Conservation (phyloP, 2,797 vertebrate species). For the Huso huso region DNA sequence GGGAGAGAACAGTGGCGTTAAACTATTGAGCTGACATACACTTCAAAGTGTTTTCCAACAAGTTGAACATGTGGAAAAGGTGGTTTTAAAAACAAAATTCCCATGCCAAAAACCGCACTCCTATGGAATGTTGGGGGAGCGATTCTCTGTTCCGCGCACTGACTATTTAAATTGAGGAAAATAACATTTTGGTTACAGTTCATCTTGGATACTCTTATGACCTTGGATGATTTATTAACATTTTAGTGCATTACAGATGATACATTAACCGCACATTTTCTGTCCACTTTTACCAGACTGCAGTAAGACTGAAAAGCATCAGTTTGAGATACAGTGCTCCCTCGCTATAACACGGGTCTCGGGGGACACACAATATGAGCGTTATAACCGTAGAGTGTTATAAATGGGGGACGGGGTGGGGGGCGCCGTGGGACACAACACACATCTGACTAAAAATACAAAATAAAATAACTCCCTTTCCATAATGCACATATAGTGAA, state of each 20-base stretch:
- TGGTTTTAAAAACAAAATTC: neutral
- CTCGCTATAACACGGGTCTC: too few relatives aligned
- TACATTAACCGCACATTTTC: too few relatives aligned
- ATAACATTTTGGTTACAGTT: neutral
- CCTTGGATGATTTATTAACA: neutral
- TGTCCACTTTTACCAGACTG: too few relatives aligned
- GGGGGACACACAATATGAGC: too few relatives aligned
- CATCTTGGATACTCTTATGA: neutral
- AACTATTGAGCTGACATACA: neutral
- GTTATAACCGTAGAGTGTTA: too few relatives aligned
- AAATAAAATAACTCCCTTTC: too few relatives aligned
- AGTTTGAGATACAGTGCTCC: too few relatives aligned
- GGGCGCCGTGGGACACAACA: too few relatives aligned
- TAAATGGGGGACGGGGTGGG: too few relatives aligned
- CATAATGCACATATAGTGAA: too few relatives aligned
- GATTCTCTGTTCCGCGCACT: neutral
- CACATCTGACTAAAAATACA: too few relatives aligned
- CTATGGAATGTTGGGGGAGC: neutral
- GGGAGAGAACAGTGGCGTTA: neutral
- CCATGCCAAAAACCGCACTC: neutral
- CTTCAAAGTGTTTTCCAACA: neutral
- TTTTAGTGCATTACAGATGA: neutral
- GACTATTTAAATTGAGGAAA: neutral
- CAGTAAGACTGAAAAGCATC: too few relatives aligned
- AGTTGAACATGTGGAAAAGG: slow-evolving; percentile 1